Percentiles rank a stretch among this genome's conserved stretches.
phyloP scores from a whole-genome alignment of 2,797 vertebrate species.

The Hydrocynus forskahlii region DNA sequence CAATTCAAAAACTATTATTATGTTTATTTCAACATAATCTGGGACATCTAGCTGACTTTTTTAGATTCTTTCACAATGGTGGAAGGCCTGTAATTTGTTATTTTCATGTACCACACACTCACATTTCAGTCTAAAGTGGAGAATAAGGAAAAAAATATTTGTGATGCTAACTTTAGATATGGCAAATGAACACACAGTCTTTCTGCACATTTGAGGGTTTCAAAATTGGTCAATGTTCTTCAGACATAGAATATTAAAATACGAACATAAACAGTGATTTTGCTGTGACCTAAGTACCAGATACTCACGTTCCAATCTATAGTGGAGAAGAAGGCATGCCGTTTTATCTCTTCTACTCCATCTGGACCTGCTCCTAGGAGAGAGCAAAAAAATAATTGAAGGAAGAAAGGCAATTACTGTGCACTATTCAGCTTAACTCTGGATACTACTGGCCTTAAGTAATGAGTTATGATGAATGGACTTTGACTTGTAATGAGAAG shows the following conservation, averaged over 20 bases:
- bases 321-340: slow-evolving; percentile 94
- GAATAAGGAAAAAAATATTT: not conserved
- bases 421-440: not conserved
- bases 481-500: not conserved
- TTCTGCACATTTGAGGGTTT: not conserved
- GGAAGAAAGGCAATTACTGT: no score
- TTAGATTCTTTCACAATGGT: not conserved
- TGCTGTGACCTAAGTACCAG: not conserved
- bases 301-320: slow-evolving; percentile 97
- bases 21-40: no score
- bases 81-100: not conserved
- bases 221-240: not conserved
- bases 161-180: not conserved
- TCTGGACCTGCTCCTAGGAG: slow-evolving; percentile 91
- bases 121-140: not conserved
- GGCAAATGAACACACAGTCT: not conserved
- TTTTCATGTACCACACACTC: not conserved
- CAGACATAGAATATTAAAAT: not conserved
- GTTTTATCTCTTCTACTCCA: slow-evolving; percentile 98
- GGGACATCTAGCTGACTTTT: no score
- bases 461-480: not conserved
- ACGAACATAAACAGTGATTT: not conserved
- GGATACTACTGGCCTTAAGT: no score
- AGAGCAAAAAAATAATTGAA: not conserved
- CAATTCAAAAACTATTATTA: no score